Evolutionary conservation across 2,888 invertebrate genomes (phyloP), one percentile per base, ranked within the genome.

Genomic region (Drosophila paracracens): DNA sequence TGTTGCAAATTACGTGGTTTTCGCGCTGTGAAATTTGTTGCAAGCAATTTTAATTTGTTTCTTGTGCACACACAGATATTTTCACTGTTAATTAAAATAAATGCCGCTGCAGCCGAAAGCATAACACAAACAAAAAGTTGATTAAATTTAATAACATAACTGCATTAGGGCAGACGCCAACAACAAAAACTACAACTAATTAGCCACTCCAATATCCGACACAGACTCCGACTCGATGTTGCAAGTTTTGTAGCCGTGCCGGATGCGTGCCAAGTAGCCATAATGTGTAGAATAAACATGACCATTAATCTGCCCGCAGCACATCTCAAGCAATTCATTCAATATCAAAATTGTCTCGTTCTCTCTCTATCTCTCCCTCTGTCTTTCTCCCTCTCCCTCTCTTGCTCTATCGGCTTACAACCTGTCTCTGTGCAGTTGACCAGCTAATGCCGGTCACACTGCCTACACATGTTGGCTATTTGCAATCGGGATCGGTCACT

Each of bases 21-120:
- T 79, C 78, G 74, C 70, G 83, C 85, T 84, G 88, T 85, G 89
- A 88, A 86, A 88, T 86, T 86, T 77, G 76, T 89, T 88, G 88
- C 83, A 74, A 64, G 63, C 81, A 70, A 64, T 72, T 74, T 59
- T 59, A 82, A 81, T 69, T 79, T 63, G 64, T 70, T 67, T 68
- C 57, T 76, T 53, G 51, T 76, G 48, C 64, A 58, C 33, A 35
- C 35, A 54, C 60, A 57, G n/a, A 35, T 60, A 58, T 81, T 87
- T 85, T 89, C 82, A 76, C 88, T 84, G 54, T 60, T 82, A 89
- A 85, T 89, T 85, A 84, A 76, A 70, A 76, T 61, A 74, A 78
- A 79, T 71, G 70, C 68, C 73, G 61, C 62, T 69, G 68, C 77
- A 81, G 58, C 58, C 66, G 60, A 68, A 65, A 71, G 67, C 60